phyloP scores from a whole-genome alignment of 1,140 invertebrate genomes.

The Macrocentrus cingulum region DNA sequence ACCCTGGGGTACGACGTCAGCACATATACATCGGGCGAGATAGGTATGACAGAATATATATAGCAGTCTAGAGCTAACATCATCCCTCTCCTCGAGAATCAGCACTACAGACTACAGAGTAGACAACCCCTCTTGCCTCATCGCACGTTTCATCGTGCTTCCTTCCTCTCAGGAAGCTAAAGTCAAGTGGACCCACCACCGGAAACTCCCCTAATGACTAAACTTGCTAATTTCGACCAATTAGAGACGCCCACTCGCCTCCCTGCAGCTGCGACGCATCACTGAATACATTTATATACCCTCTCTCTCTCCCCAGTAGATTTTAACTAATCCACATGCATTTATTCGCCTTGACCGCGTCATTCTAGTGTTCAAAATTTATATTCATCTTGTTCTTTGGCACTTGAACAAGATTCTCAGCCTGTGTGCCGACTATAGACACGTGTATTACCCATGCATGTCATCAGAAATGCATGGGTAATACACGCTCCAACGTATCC shows the following conservation, averaged over 20 bases:
- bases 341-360: too few relatives aligned
- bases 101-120: slow-evolving; percentile 1
- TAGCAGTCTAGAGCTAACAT: background rate
- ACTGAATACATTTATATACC: too few relatives aligned
- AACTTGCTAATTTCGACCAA: slow-evolving; percentile 61
- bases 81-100: background rate
- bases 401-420: too few relatives aligned
- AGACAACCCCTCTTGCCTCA: background rate
- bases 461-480: too few relatives aligned
- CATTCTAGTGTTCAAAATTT: too few relatives aligned
- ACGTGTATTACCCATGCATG: too few relatives aligned
- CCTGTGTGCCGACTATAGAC: too few relatives aligned
- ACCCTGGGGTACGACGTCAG: too few relatives aligned
- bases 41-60: too few relatives aligned
- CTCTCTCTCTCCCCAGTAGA: slow-evolving; percentile 18
- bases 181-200: slow-evolving; percentile 53
- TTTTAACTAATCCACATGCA: too few relatives aligned
- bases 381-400: too few relatives aligned
- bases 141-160: slow-evolving; percentile 10
- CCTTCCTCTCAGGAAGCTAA: slow-evolving; percentile 48
- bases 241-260: slow-evolving; percentile 47
- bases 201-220: slow-evolving; percentile 60
- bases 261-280: slow-evolving; percentile 23
- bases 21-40: too few relatives aligned
- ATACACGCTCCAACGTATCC: background rate